Percentiles rank a stretch among this genome's conserved stretches.
phyloP scores from a whole-genome alignment of 2,888 invertebrate genomes.

The Drosophila emarginata region DNA sequence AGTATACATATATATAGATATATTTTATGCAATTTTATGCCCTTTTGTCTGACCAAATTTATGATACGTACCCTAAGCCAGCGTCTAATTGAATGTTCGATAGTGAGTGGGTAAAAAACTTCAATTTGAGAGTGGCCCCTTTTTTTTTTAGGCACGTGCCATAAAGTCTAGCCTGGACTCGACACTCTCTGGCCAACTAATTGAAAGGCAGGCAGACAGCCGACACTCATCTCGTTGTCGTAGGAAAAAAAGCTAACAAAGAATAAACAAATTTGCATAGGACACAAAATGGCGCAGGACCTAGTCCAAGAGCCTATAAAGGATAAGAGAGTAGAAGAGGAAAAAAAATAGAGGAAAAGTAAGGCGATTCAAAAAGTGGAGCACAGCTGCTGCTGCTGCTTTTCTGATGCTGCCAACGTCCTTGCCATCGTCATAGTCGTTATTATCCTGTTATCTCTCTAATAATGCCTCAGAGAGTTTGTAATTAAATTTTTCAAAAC shows the following conservation, averaged over 20 bases:
- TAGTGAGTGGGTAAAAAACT: neutral
- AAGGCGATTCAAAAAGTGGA: conserved; percentile 35
- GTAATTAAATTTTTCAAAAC: conserved; percentile 77
- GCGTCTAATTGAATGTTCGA: neutral
- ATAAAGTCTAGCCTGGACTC: conserved; percentile 56
- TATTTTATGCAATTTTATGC: neutral
- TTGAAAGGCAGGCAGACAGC: conserved; percentile 72
- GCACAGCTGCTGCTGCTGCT: conserved; percentile 52
- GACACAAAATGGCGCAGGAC: conserved; percentile 50
- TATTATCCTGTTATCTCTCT: conserved; percentile 79
- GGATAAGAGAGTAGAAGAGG: conserved; percentile 38
- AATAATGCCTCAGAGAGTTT: conserved; percentile 79
- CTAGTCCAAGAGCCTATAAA: conserved; percentile 31
- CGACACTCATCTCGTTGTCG: conserved; percentile 1
- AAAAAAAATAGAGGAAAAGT: neutral
- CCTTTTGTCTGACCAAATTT: neutral
- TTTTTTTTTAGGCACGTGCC: conserved; percentile 57
- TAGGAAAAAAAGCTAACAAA: conserved; percentile 23
- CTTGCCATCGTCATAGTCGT: conserved; percentile 65
- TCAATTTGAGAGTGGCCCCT: neutral
- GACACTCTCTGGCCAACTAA: conserved; percentile 54
- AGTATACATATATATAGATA: neutral
- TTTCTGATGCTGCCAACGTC: conserved; percentile 51
- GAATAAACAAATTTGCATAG: conserved; percentile 66
- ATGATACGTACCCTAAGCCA: neutral